Evolutionary conservation across 2,888 invertebrate genomes (phyloP).

Genomic region (Parnassius smintheus): DNA sequence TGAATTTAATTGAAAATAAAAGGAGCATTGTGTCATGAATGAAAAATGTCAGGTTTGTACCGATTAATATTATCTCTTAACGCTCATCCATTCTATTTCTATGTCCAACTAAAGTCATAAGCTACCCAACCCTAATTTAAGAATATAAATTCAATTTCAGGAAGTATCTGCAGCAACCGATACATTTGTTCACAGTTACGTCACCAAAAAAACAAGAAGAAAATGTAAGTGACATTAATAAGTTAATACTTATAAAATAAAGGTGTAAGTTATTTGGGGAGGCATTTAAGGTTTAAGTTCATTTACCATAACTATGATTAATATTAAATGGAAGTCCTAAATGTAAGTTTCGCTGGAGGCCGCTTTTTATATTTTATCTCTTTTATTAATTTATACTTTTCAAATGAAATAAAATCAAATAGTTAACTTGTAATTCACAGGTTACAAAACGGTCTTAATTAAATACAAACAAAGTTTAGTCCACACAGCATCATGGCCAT

Average conservation of each 20-base stretch:
- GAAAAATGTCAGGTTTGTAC: slow-evolving; percentile 61
- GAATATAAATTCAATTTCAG: slow-evolving; percentile 26
- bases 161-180: slow-evolving; percentile 31
- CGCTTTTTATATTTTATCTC: too few species aligned
- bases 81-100: too few species aligned
- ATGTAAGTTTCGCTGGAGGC: not conserved
- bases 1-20: slow-evolving; percentile 39
- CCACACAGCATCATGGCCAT: too few species aligned
- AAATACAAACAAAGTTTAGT: too few species aligned
- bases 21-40: slow-evolving; percentile 53
- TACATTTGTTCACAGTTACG: slow-evolving; percentile 23
- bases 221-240: slow-evolving; percentile 48
- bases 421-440: too few species aligned
- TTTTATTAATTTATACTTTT: too few species aligned
- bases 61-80: not conserved
- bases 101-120: too few species aligned
- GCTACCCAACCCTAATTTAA: not conserved
- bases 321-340: not conserved
- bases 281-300: not conserved
- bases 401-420: too few species aligned
- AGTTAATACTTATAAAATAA: too few species aligned
- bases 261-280: not conserved
- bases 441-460: too few species aligned
- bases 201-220: slow-evolving; percentile 53
- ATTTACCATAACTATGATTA: not conserved